Percentiles rank a stretch among this genome's conserved stretches.
Evolutionary conservation across 2,113 vertebrate species (phyloP).

Genomic region (Xenotilapia longispinis): DNA sequence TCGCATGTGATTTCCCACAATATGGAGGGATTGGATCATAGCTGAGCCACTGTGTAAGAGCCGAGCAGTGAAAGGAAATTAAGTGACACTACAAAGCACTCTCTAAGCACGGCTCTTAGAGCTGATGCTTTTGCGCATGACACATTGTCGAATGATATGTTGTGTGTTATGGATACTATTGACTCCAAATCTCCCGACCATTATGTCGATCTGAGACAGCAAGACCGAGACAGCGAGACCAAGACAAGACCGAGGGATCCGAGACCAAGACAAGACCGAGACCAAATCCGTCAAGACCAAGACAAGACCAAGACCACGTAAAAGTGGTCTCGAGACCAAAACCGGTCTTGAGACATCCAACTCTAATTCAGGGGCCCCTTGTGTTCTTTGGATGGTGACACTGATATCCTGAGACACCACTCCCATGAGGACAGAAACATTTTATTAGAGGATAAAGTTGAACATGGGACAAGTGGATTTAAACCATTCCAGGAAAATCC

Average conservation of each 20-base stretch:
- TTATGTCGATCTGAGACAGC: not conserved
- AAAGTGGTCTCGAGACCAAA: not conserved
- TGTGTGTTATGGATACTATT: not conserved
- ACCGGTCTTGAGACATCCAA: not conserved
- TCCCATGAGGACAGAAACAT: not conserved
- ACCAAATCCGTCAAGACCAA: not conserved
- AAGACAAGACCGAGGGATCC: not conserved
- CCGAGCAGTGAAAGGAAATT: not conserved
- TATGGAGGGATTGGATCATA: not conserved
- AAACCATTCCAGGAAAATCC: not conserved
- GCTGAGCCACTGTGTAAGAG: not conserved
- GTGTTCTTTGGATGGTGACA: not conserved
- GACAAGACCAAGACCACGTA: not conserved
- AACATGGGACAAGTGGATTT: not conserved
- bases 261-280: not conserved
- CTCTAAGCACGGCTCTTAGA: too few relatives aligned
- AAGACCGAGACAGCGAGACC: fast-evolving
- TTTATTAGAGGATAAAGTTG: not conserved
- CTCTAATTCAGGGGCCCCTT: not conserved
- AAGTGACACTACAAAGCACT: too few relatives aligned
- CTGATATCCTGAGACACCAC: not conserved
- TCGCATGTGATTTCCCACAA: too few relatives aligned
- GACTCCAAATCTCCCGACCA: not conserved
- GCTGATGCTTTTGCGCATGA: too few relatives aligned
- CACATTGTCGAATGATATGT: too few relatives aligned